A percentile compares a stretch with the other conserved stretches of the same genome.
Conservation (phyloP, 1,140 invertebrate genomes). For the Camponotus floridanus region DNA sequence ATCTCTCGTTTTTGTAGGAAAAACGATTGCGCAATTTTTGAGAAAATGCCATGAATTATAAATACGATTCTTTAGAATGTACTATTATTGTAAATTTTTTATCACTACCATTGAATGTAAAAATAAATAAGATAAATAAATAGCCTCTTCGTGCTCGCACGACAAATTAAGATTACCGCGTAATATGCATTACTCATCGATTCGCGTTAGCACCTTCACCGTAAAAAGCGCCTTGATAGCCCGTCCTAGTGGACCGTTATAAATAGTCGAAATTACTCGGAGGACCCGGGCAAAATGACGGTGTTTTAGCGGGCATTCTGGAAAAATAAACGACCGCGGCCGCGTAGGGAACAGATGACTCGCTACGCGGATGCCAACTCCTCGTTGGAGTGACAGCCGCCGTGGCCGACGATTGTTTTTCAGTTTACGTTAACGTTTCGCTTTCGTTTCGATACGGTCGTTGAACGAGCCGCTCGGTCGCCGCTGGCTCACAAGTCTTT, state of each 20-base stretch:
- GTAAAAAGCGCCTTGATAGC: slow-evolving; percentile 58
- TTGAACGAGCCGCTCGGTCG: slow-evolving; percentile 78
- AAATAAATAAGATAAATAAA: background rate
- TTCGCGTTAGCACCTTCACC: background rate
- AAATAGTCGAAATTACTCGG: slow-evolving; percentile 84
- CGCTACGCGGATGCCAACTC: slow-evolving; percentile 78
- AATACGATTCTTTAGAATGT: background rate
- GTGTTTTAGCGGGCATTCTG: slow-evolving; percentile 84
- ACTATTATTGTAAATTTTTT: background rate
- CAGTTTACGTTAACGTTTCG: slow-evolving; percentile 84
- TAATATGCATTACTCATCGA: slow-evolving; percentile 15
- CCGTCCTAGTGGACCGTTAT: slow-evolving; percentile 74
- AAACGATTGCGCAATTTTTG: background rate
- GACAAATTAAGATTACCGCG: background rate
- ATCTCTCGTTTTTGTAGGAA: background rate
- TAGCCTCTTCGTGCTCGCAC: background rate
- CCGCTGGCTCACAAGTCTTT: slow-evolving; percentile 66
- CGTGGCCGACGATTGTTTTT: slow-evolving; percentile 82
- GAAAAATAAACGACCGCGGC: slow-evolving; percentile 82
- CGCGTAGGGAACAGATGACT: slow-evolving; percentile 83
- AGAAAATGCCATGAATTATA: background rate
- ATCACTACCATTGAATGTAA: background rate
- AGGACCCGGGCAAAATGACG: slow-evolving; percentile 76
- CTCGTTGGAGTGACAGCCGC: slow-evolving; percentile 83
- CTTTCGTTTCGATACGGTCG: slow-evolving; percentile 83